Conservation (phyloP, 2,113 vertebrate species). For the Oplegnathus fasciatus region DNA sequence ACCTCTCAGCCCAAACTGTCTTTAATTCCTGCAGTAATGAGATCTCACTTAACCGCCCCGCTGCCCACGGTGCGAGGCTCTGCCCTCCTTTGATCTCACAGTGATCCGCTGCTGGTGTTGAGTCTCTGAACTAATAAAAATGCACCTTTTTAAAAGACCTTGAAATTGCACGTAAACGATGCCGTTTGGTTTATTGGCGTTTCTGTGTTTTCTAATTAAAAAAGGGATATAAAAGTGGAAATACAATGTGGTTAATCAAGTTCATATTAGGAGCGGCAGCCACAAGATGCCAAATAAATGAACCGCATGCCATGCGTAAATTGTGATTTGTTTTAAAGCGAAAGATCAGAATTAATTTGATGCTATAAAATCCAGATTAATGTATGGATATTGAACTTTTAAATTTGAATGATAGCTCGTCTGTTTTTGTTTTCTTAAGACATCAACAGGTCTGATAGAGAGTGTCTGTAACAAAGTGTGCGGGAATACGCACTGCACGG, state of each 20-base stretch:
- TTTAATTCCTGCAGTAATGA: constrained; percentile 78
- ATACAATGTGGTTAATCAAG: background rate
- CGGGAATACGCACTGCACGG: constrained; percentile 18
- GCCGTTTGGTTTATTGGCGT: constrained; percentile 33
- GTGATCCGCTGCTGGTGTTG: constrained; percentile 38
- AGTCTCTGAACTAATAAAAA: constrained; percentile 52
- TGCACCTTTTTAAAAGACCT: background rate
- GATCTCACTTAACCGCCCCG: constrained; percentile 59
- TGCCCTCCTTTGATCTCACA: constrained; percentile 75
- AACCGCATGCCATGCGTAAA: background rate
- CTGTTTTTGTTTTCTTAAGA: background rate
- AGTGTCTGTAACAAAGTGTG: background rate
- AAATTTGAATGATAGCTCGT: background rate
- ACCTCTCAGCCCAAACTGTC: constrained; percentile 61
- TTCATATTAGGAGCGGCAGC: background rate
- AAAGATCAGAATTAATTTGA: background rate
- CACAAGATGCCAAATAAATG: background rate
- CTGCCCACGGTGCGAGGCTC: constrained; percentile 33
- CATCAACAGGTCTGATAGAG: background rate
- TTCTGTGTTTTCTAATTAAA: background rate
- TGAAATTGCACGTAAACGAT: constrained; percentile 1
- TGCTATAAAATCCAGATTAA: background rate
- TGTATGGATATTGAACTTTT: background rate
- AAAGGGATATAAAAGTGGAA: background rate
- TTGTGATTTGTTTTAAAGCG: background rate